These are phyloP conservation scores for Oceanodroma leucorhoa DNA, from an alignment of 2,797 vertebrate species.

Conservation along the genomic window DNA sequence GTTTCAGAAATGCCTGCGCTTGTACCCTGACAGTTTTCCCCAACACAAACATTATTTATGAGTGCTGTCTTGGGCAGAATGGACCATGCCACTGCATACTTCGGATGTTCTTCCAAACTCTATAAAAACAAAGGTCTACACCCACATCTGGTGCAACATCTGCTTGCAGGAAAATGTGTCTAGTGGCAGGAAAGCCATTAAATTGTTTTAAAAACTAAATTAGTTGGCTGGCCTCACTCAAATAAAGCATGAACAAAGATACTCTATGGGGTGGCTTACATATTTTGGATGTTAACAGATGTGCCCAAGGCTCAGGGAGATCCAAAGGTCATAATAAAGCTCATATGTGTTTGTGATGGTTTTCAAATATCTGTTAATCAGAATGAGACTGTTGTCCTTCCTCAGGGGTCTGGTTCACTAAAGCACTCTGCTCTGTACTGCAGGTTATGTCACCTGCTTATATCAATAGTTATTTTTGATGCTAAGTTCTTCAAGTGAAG, in stretches of 20 bases:
- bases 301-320: not conserved
- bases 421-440: not conserved
- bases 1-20: not conserved
- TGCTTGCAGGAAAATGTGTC: not conserved
- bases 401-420: not conserved
- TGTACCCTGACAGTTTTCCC: not conserved
- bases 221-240: not conserved
- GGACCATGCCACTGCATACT: fast-evolving
- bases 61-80: not conserved
- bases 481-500: not conserved
- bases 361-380: not conserved
- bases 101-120: not conserved
- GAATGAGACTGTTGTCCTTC: not conserved
- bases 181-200: not conserved
- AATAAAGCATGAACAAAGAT: not conserved
- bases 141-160: not conserved
- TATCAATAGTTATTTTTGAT: not conserved
- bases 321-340: not conserved
- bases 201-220: not conserved
- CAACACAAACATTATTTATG: not conserved
- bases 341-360: not conserved
- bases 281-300: not conserved
- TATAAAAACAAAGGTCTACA: not conserved
- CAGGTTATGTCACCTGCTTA: not conserved
- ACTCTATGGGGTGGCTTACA: not conserved